phyloP scores from a whole-genome alignment of 2,888 invertebrate genomes.

The Eucera pruinosa region DNA sequence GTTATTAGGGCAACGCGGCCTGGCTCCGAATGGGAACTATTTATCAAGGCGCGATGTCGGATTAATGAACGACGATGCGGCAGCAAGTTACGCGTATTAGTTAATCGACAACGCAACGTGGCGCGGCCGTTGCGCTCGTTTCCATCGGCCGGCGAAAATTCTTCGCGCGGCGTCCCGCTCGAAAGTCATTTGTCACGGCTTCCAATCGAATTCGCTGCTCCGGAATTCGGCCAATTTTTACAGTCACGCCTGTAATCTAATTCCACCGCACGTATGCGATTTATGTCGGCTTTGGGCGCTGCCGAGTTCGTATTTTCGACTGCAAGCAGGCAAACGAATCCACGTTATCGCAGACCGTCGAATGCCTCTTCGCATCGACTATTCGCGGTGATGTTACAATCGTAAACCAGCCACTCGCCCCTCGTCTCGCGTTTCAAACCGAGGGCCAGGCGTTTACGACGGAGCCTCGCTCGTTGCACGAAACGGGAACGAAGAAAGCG shows the following conservation, averaged over 20 bases:
- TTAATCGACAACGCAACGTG: constrained; percentile 32
- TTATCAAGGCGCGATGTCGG: constrained; percentile 26
- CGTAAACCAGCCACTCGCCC: too few relatives aligned
- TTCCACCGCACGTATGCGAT: constrained; percentile 30
- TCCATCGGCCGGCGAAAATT: constrained; percentile 16
- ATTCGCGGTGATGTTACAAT: neutral
- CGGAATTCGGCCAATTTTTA: constrained; percentile 31
- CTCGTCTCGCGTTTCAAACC: too few relatives aligned
- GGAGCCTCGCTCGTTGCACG: too few relatives aligned
- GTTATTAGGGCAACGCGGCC: too few relatives aligned
- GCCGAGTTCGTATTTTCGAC: neutral
- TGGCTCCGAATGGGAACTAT: constrained; percentile 1
- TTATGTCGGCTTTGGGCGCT: constrained; percentile 12
- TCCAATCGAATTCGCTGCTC: constrained; percentile 16
- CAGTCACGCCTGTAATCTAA: constrained; percentile 17
- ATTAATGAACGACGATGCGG: constrained; percentile 24
- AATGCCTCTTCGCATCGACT: neutral
- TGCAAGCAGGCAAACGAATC: neutral
- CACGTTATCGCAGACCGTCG: constrained; percentile 1
- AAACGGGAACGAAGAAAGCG: too few relatives aligned
- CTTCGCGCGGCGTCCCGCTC: neutral
- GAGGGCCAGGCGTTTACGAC: too few relatives aligned
- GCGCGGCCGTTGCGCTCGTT: neutral
- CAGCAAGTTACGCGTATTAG: neutral
- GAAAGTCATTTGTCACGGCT: constrained; percentile 36